Percentiles rank a stretch among this genome's conserved stretches.
Evolutionary conservation across 2,888 invertebrate species (phyloP).

Genomic region (Pantelozetes paolii): DNA sequence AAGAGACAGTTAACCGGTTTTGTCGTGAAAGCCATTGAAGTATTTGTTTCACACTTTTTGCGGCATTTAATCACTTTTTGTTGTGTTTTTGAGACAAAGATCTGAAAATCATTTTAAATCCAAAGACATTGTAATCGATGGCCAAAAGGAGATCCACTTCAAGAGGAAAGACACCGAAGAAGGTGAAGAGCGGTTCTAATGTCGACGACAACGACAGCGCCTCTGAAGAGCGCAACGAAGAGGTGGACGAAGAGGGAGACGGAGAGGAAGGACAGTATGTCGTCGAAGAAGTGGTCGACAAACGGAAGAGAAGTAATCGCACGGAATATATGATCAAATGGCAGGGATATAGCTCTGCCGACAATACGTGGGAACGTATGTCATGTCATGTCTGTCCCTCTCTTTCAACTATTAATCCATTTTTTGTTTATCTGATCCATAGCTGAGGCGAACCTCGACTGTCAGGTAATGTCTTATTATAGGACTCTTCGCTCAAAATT

Average conservation of each 20-base stretch:
- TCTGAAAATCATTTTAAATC: too few relatives aligned
- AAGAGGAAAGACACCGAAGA: neutral
- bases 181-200: neutral
- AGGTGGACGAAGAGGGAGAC: neutral
- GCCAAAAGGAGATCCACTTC: neutral
- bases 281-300: conserved; percentile 84
- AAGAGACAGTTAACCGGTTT: too few relatives aligned
- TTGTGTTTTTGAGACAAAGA: too few relatives aligned
- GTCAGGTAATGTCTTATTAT: conserved; percentile 45
- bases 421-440: too few relatives aligned
- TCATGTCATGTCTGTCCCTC: too few relatives aligned
- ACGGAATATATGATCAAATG: conserved; percentile 64
- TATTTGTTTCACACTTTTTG: too few relatives aligned
- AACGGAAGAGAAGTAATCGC: conserved; percentile 68
- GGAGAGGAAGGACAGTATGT: conserved; percentile 74
- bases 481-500: neutral
- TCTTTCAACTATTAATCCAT: too few relatives aligned
- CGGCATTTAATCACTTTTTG: too few relatives aligned
- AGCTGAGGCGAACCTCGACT: conserved; percentile 71
- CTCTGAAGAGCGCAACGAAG: conserved; percentile 61
- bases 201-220: neutral
- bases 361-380: conserved; percentile 85
- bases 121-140: neutral
- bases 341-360: conserved; percentile 63
- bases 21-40: too few relatives aligned